A percentile compares a stretch with the other conserved stretches of the same genome.
Conservation (phyloP, 2,888 invertebrate species). For the Pycnomerus fuliginosus region DNA sequence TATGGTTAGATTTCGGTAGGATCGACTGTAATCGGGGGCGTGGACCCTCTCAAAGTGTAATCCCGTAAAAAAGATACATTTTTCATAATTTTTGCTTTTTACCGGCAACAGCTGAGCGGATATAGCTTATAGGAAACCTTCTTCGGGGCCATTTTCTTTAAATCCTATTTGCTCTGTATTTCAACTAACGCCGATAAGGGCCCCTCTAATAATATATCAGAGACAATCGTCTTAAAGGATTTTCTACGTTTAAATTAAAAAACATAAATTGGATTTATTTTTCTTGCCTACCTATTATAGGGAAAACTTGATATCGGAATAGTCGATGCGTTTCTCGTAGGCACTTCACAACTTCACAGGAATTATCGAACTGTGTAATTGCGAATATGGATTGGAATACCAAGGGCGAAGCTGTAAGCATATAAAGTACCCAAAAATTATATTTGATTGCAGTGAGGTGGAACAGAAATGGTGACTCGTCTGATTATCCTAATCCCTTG, state of each 20-base stretch:
- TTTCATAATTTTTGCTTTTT: constrained; percentile 43
- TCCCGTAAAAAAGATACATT: constrained; percentile 41
- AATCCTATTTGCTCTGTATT: constrained; percentile 33
- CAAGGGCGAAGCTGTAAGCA: constrained; percentile 40
- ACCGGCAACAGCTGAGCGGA: constrained; percentile 31
- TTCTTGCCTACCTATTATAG: constrained; percentile 1
- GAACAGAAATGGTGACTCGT: constrained; percentile 43
- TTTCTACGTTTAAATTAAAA: constrained; percentile 7
- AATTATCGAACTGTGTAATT: constrained; percentile 20
- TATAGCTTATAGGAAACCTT: constrained; percentile 32
- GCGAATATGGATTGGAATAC: constrained; percentile 19
- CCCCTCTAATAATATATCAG: constrained; percentile 11
- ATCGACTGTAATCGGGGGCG: constrained; percentile 35
- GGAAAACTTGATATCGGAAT: not conserved
- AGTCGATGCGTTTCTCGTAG: too few relatives aligned
- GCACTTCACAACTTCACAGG: constrained; percentile 14
- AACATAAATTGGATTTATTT: constrained; percentile 17
- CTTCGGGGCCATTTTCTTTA: constrained; percentile 29
- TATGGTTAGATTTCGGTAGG: constrained; percentile 26
- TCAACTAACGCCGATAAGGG: constrained; percentile 15
- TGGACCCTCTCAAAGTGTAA: constrained; percentile 41
- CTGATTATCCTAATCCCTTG: constrained; percentile 47
- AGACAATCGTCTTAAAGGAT: constrained; percentile 14
- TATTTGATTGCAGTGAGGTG: constrained; percentile 43
- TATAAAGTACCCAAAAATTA: constrained; percentile 47